Conservation (phyloP, 2,888 invertebrate genomes). For the Camponotus fellah region DNA sequence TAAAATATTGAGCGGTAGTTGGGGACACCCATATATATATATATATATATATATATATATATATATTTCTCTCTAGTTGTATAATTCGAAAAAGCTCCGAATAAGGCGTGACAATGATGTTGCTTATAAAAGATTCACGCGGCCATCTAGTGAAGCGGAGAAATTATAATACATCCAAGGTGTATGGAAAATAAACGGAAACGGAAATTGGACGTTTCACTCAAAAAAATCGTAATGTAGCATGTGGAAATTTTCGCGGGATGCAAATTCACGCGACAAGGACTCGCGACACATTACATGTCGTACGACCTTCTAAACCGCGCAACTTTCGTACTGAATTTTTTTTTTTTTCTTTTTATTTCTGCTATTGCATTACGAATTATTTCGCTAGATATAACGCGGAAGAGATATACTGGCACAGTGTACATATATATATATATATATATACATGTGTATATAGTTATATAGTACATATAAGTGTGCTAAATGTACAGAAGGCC, state of each 20-base stretch:
- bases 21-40: too few species aligned
- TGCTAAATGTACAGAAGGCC: slow-evolving; percentile 34
- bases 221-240: slow-evolving; percentile 40
- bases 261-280: slow-evolving; percentile 43
- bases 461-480: neutral
- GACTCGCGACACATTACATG: slow-evolving; percentile 5
- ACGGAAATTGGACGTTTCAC: slow-evolving; percentile 42
- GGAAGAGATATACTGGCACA: slow-evolving; percentile 1
- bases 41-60: too few species aligned
- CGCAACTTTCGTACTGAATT: slow-evolving; percentile 39
- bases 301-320: slow-evolving; percentile 40
- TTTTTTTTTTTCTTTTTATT: slow-evolving; percentile 11
- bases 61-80: neutral
- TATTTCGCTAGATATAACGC: slow-evolving; percentile 43
- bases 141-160: neutral
- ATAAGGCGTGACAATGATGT: neutral
- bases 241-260: slow-evolving; percentile 41
- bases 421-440: too few species aligned
- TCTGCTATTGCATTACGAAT: slow-evolving; percentile 50
- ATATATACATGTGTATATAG: too few species aligned
- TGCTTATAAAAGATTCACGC: neutral
- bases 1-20: too few species aligned
- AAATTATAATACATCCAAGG: slow-evolving; percentile 2
- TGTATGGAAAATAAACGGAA: slow-evolving; percentile 28
- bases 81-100: neutral